A percentile compares a stretch with the other conserved stretches of the same genome.
These are phyloP conservation scores for Channallabes apus DNA, from an alignment of 2,797 vertebrate species.

Conservation along the genomic window DNA sequence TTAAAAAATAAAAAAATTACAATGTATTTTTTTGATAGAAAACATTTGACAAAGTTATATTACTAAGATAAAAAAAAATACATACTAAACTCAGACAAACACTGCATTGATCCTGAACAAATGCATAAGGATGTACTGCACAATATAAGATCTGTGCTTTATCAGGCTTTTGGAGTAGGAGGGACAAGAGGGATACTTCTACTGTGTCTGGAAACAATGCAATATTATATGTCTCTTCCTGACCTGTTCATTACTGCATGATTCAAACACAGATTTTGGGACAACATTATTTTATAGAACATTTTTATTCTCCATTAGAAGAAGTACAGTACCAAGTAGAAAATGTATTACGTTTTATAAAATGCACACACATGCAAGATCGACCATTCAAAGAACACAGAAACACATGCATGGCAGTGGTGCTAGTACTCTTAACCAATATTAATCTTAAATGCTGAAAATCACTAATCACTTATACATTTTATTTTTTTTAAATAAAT, in stretches of 20 bases:
- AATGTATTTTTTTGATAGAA: conserved; percentile 79
- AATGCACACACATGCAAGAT: neutral
- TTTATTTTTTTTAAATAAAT: conserved; percentile 1
- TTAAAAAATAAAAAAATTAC: conserved; percentile 84
- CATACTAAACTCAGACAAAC: conserved; percentile 64
- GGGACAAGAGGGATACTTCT: neutral
- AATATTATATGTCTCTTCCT: neutral
- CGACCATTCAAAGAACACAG: neutral
- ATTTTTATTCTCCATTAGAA: neutral
- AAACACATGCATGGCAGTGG: conserved; percentile 14
- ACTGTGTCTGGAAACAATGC: conserved; percentile 52
- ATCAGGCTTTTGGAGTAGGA: neutral
- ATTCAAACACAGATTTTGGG: neutral
- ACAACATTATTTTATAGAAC: conserved; percentile 1
- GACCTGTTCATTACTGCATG: neutral
- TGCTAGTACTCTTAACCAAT: neutral
- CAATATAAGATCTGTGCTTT: neutral
- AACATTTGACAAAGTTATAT: conserved; percentile 78
- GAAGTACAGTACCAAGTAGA: neutral
- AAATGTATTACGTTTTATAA: neutral
- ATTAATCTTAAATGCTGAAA: neutral
- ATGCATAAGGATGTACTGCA: conserved; percentile 23
- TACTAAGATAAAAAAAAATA: conserved; percentile 55
- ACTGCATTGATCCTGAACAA: conserved; percentile 51
- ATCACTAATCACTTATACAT: neutral